Percentiles rank a stretch among this genome's conserved stretches.
Conservation (phyloP, 2,113 vertebrate species). For the Chloropsis hardwickii region DNA sequence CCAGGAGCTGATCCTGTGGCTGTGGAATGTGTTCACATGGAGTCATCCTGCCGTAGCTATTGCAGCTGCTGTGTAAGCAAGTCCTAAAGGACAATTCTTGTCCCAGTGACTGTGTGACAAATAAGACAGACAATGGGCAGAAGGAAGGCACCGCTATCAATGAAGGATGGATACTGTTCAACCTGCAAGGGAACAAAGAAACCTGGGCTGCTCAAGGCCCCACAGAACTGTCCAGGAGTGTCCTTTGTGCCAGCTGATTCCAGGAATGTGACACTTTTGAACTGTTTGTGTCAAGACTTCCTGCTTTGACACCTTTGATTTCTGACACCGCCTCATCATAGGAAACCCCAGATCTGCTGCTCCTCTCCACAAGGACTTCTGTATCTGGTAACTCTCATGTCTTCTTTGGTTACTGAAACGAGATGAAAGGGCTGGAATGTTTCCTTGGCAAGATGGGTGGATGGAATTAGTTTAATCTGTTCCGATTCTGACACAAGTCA, state of each 20-base stretch:
- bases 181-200: background rate
- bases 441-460: constrained; percentile 21
- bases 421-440: constrained; percentile 1
- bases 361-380: background rate
- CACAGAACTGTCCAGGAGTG: background rate
- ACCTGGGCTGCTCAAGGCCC: background rate
- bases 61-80: background rate
- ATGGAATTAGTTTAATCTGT: constrained; percentile 14
- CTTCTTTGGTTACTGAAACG: background rate
- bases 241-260: background rate
- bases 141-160: background rate
- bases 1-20: background rate
- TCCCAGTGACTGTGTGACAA: background rate
- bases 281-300: background rate
- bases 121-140: background rate
- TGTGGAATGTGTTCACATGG: background rate
- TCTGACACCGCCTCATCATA: background rate
- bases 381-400: background rate
- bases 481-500: background rate
- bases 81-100: background rate
- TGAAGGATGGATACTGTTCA: background rate
- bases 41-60: background rate
- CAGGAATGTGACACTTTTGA: background rate
- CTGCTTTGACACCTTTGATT: background rate
- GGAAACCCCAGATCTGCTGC: background rate